Evolutionary conservation across 64 coral and sea anemone species (phyloP).

Genomic region (Dendrophyllia cribrosa): DNA sequence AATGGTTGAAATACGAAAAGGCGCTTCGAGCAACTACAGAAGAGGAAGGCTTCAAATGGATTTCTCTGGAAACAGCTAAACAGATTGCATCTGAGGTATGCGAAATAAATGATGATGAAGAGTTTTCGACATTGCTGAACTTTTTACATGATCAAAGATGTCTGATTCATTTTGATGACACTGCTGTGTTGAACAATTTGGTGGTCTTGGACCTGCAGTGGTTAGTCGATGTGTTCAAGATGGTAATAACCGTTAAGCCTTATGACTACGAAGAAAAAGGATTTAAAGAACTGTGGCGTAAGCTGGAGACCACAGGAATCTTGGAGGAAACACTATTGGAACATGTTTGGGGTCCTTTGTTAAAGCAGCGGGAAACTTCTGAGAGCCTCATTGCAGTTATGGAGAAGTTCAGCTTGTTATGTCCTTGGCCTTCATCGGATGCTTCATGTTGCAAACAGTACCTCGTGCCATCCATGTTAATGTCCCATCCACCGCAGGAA

Average conservation of each 20-base stretch:
- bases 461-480: neutral
- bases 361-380: neutral
- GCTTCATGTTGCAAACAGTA: neutral
- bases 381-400: neutral
- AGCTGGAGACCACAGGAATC: neutral
- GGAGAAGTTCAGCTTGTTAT: conserved; percentile 23
- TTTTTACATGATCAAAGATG: neutral
- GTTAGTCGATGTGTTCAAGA: neutral
- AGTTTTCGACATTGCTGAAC: too few species aligned
- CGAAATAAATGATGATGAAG: too few species aligned
- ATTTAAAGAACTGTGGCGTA: neutral
- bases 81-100: too few species aligned
- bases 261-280: neutral
- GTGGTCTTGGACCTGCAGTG: too few species aligned
- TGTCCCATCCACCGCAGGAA: neutral
- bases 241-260: conserved; percentile 3
- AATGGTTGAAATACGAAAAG: too few species aligned
- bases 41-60: too few species aligned
- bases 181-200: neutral
- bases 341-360: neutral
- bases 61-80: too few species aligned
- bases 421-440: neutral
- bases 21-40: too few species aligned
- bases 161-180: too few species aligned
- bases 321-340: neutral